Conservation (phyloP, 2,113 vertebrate species). For the Pipra filicauda region DNA sequence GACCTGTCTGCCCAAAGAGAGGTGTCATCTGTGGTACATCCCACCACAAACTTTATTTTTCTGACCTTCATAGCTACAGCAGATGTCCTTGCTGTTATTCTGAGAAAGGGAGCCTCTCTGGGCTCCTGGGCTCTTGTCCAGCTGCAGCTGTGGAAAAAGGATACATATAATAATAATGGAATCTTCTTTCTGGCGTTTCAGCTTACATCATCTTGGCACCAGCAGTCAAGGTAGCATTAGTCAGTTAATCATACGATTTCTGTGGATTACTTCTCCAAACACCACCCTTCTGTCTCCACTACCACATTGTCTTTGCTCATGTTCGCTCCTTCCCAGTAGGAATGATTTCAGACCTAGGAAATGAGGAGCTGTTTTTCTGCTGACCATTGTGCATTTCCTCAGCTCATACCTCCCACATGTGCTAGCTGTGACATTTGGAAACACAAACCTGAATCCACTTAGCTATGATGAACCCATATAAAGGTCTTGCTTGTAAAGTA, state of each 20-base stretch:
- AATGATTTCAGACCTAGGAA: constrained; percentile 12
- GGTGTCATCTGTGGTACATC: background rate
- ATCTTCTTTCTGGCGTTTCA: constrained; percentile 45
- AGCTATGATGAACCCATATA: background rate
- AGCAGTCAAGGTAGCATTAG: constrained; percentile 50
- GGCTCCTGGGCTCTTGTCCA: constrained; percentile 34
- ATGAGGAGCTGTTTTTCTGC: background rate
- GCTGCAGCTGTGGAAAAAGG: constrained; percentile 55
- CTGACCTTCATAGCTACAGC: constrained; percentile 23
- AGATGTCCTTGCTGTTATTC: constrained; percentile 61
- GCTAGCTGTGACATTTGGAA: constrained; percentile 1
- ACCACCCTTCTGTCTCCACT: background rate
- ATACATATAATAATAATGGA: constrained; percentile 60
- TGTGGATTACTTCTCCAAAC: background rate
- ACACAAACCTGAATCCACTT: background rate
- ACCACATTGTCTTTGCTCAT: background rate
- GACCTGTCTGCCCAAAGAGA: background rate
- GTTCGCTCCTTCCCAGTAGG: background rate
- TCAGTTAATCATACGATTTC: background rate
- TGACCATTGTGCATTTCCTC: background rate
- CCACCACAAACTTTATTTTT: background rate
- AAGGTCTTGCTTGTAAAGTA: background rate
- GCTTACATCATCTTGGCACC: constrained; percentile 54
- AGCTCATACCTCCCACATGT: constrained; percentile 1
- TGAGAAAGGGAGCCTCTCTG: constrained; percentile 26